These are phyloP conservation scores for Athene cunicularia DNA, from an alignment of 2,113 vertebrate species.

Conservation along the genomic window DNA sequence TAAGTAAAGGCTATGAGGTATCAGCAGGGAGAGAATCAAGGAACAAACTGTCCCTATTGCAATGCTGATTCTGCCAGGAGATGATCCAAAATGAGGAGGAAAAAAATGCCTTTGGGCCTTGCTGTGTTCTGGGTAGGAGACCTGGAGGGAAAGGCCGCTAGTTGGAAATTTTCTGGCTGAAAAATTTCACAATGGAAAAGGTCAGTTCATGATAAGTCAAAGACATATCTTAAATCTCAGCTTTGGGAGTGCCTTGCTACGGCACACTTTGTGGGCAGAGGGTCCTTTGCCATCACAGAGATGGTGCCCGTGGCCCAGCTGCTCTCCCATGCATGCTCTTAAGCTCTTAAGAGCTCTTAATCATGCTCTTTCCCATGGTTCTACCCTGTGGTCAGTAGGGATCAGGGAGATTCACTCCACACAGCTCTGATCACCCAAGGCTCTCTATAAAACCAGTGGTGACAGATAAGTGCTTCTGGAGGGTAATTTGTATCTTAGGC, in stretches of 20 bases:
- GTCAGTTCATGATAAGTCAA: background rate
- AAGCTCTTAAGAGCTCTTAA: background rate
- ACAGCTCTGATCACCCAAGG: background rate
- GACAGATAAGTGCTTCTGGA: conserved; percentile 34
- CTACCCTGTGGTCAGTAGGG: background rate
- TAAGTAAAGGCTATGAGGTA: background rate
- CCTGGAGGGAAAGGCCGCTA: background rate
- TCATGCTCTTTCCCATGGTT: background rate
- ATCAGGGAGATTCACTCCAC: background rate
- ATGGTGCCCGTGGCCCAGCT: background rate
- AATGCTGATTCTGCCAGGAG: background rate
- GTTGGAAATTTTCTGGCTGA: background rate
- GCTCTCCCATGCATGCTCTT: background rate
- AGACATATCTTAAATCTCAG: background rate
- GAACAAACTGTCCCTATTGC: background rate
- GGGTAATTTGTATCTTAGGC: conserved; percentile 23
- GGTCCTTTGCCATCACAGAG: background rate
- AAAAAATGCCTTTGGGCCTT: background rate
- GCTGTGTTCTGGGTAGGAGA: background rate
- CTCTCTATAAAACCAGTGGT: background rate
- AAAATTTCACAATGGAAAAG: background rate
- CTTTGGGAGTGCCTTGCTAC: background rate
- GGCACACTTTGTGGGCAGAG: background rate
- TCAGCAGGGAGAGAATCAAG: background rate
- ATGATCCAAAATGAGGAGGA: background rate